Evolutionary conservation across 2,797 vertebrate genomes (phyloP).

Genomic region (Cyprinella venusta): DNA sequence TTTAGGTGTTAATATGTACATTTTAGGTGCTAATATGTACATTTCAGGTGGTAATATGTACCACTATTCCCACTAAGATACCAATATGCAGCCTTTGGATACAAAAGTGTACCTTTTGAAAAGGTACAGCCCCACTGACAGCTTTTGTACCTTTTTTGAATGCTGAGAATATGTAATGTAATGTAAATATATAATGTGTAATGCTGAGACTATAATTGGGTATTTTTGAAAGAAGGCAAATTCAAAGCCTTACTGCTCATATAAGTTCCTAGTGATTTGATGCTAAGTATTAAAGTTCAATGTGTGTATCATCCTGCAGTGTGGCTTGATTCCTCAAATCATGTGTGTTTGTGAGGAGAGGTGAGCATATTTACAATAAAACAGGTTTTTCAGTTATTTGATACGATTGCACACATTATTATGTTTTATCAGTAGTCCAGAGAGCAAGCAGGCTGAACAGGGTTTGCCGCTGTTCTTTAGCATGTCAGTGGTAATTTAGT

Average conservation of each 20-base stretch:
- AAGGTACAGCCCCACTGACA: too few relatives aligned
- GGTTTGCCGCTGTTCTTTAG: slow-evolving; percentile 35
- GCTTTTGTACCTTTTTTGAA: too few relatives aligned
- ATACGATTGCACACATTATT: background rate
- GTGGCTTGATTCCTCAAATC: background rate
- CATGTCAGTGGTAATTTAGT: slow-evolving; percentile 36
- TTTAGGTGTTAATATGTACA: too few relatives aligned
- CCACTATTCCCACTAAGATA: too few relatives aligned
- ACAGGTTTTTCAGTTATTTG: background rate
- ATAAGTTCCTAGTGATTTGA: background rate
- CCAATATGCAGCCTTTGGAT: too few relatives aligned
- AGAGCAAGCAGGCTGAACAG: background rate
- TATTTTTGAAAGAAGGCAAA: background rate
- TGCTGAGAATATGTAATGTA: too few relatives aligned
- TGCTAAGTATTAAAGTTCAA: background rate
- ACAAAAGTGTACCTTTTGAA: too few relatives aligned
- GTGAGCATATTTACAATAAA: background rate
- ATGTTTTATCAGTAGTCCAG: background rate
- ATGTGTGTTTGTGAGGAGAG: background rate
- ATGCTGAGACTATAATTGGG: background rate
- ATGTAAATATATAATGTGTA: too few relatives aligned
- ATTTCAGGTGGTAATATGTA: too few relatives aligned
- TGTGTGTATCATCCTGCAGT: background rate
- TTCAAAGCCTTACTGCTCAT: background rate
- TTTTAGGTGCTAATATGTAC: too few relatives aligned